Evolutionary conservation across 2,888 invertebrate genomes (phyloP), one percentile per base, ranked within the genome.

Genomic region (Tromatobia lineatoria): DNA sequence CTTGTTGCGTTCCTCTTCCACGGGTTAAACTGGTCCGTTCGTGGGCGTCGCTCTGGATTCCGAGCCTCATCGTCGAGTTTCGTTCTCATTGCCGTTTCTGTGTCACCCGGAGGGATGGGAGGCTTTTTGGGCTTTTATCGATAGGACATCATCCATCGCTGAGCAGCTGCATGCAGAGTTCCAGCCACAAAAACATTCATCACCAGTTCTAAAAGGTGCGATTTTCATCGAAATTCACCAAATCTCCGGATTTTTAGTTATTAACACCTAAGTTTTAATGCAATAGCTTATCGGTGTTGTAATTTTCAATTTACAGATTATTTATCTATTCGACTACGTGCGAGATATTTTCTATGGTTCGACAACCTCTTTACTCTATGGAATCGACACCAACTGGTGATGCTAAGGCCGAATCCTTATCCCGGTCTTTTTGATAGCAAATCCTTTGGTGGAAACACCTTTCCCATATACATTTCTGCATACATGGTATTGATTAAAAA

Each of bases 151-250:
- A 38, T 18, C 52, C 76, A 34, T 74, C 61, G 29, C 47, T 42
- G 18, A 25, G 11, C 45, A 54, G 82, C 67, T 11, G 50, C 57
- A 59, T 64, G 88, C 90, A 90, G 90, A 90, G 90, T 91, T 91
- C 89, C 90, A 92, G 91, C 89, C 80, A 67, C 88, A 89, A 52
- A 50, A 18, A 85, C 87, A 73, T 85, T 75, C 52, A 64, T 69
- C 80, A 77, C 61, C 79, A 82, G 57, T 64, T 77, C 74, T 57
- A 86, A 86, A 88, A 87, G 87, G 90, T 90, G 64, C 25, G 52
- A 38, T 47, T 50, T 42, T 45, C 66, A 38, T 66, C 57, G 25
- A 29, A 10, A 54, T 45, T 34, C 25, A 18, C 23, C 47, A 45
- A 54, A 3, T 13, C 66, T 20, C 29, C 50, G 10, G 15, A 0